A percentile compares a stretch with the other conserved stretches of the same genome.
Conservation (phyloP, 1,140 invertebrate species). For the Chymomyza costata region DNA sequence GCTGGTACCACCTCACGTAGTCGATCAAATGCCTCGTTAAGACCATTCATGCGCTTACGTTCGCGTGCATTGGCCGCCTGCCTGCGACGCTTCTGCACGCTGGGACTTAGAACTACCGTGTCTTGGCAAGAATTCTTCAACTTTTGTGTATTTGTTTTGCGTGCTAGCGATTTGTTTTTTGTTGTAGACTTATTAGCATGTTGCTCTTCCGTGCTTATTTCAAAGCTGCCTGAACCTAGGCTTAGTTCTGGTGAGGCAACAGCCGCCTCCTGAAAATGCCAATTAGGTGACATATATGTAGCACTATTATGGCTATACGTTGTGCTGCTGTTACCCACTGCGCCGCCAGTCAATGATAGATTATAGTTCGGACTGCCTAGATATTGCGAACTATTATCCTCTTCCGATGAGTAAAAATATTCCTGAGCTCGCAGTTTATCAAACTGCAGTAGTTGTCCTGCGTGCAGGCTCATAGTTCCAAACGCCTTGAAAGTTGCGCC, state of each 20-base stretch:
- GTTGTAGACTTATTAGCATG: background rate
- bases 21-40: conserved; percentile 88
- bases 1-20: conserved; percentile 87
- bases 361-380: conserved; percentile 60
- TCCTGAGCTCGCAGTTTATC: conserved; percentile 35
- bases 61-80: conserved; percentile 87
- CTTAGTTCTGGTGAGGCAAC: conserved; percentile 5
- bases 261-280: conserved; percentile 42
- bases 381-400: conserved; percentile 56
- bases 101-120: conserved; percentile 76
- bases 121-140: conserved; percentile 7
- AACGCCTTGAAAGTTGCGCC: conserved; percentile 43
- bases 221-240: background rate
- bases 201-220: background rate
- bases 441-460: background rate
- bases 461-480: conserved; percentile 19
- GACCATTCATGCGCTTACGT: conserved; percentile 86
- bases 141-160: conserved; percentile 7
- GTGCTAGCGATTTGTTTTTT: conserved; percentile 13
- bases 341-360: conserved; percentile 12
- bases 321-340: conserved; percentile 11
- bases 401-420: conserved; percentile 60
- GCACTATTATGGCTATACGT: conserved; percentile 28
- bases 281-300: conserved; percentile 40
- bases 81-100: conserved; percentile 79